Evolutionary conservation across 2,113 vertebrate species (phyloP).

Genomic region (Halichoerus grypus): DNA sequence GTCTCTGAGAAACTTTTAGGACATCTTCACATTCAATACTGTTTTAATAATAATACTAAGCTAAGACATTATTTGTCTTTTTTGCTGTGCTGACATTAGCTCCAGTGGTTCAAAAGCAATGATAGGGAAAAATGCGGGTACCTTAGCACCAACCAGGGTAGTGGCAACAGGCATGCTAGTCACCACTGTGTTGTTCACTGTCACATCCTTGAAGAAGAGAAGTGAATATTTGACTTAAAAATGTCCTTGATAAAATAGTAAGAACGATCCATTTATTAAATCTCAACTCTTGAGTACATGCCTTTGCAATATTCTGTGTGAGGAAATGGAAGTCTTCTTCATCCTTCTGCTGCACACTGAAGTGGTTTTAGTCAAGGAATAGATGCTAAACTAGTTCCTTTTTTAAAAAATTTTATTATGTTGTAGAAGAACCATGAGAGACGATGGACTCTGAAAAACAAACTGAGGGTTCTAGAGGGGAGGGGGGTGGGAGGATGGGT

Average conservation of each 20-base stretch:
- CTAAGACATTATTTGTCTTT: background rate
- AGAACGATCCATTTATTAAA: background rate
- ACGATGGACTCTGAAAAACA: too few relatives aligned
- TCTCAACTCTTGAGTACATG: background rate
- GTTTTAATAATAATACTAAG: background rate
- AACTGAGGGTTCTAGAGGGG: too few relatives aligned
- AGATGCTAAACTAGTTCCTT: background rate
- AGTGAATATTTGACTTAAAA: background rate
- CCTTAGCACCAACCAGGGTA: background rate
- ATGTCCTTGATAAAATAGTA: background rate
- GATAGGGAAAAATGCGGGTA: background rate
- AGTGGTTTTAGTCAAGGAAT: background rate
- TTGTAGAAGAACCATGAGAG: too few relatives aligned
- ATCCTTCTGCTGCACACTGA: background rate
- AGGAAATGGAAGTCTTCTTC: background rate
- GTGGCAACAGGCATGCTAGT: fast-evolving
- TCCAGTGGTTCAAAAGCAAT: background rate
- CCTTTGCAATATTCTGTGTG: background rate
- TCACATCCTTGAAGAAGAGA: background rate
- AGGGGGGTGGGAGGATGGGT: too few relatives aligned
- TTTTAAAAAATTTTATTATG: too few relatives aligned
- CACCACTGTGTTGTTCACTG: background rate
- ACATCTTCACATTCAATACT: background rate
- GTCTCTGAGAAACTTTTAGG: background rate
- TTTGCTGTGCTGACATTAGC: background rate